Evolutionary conservation across 2,888 invertebrate genomes (phyloP).

Genomic region (Macaria notata): DNA sequence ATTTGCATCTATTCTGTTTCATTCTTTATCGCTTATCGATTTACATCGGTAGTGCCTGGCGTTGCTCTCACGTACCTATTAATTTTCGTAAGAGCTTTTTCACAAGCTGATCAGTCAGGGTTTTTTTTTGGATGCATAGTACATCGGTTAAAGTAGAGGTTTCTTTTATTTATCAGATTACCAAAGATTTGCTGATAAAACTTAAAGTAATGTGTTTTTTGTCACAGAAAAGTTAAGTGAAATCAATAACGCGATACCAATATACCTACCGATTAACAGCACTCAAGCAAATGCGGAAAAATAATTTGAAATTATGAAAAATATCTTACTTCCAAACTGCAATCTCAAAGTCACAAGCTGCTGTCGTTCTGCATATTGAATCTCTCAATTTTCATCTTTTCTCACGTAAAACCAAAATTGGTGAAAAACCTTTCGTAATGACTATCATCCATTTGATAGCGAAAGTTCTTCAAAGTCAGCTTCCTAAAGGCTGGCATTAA

Average conservation of each 20-base stretch:
- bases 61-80: constrained; percentile 47
- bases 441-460: constrained; percentile 33
- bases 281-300: too few relatives aligned
- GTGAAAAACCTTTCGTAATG: constrained; percentile 25
- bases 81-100: not conserved
- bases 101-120: not conserved
- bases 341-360: constrained; percentile 10
- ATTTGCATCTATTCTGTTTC: not conserved
- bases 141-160: too few relatives aligned
- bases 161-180: too few relatives aligned
- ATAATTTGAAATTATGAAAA: constrained; percentile 3
- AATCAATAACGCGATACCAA: too few relatives aligned
- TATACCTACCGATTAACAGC: too few relatives aligned
- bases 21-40: not conserved
- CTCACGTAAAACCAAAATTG: constrained; percentile 21
- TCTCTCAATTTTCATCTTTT: constrained; percentile 19
- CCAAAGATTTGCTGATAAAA: too few relatives aligned
- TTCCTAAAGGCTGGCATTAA: constrained; percentile 11
- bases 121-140: too few relatives aligned
- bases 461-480: constrained; percentile 29
- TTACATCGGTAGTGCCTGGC: constrained; percentile 32
- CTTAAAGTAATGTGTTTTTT: too few relatives aligned
- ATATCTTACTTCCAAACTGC: constrained; percentile 9
- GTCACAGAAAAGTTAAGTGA: too few relatives aligned
- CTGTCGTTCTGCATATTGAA: constrained; percentile 15